Percentiles rank a stretch among this genome's conserved stretches.
phyloP scores from a whole-genome alignment of 2,113 vertebrate species.

The Protobothrops mucrosquamatus region DNA sequence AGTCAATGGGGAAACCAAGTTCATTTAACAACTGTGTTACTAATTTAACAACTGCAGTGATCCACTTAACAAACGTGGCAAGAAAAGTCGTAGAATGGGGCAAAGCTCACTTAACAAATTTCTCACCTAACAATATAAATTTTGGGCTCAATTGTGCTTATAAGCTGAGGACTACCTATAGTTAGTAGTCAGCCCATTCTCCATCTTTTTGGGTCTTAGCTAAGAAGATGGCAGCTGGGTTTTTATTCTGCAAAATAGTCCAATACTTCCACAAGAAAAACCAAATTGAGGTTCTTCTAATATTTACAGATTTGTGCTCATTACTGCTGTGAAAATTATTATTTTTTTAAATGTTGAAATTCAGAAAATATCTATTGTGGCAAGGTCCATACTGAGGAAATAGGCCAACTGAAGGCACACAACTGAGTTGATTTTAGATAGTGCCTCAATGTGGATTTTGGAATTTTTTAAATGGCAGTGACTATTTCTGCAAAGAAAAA shows the following conservation, averaged over 20 bases:
- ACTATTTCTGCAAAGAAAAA: background rate
- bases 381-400: background rate
- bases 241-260: slow-evolving; percentile 25
- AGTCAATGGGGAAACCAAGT: no score
- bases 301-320: background rate
- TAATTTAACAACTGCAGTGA: no score
- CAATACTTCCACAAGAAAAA: background rate
- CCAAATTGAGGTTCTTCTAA: background rate
- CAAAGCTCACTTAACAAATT: no score
- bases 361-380: background rate
- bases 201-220: slow-evolving; percentile 13
- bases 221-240: background rate
- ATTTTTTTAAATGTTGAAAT: background rate
- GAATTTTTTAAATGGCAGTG: background rate
- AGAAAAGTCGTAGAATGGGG: no score
- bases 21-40: no score
- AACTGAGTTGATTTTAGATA: background rate
- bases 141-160: no score
- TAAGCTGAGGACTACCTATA: background rate
- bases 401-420: no score
- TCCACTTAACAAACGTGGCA: no score
- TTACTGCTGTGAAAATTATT: background rate
- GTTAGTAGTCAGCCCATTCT: background rate
- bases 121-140: no score
- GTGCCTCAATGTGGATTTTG: background rate